Conservation (phyloP, 92 coral and sea anemone genomes). For the Bergia puertoricense region DNA sequence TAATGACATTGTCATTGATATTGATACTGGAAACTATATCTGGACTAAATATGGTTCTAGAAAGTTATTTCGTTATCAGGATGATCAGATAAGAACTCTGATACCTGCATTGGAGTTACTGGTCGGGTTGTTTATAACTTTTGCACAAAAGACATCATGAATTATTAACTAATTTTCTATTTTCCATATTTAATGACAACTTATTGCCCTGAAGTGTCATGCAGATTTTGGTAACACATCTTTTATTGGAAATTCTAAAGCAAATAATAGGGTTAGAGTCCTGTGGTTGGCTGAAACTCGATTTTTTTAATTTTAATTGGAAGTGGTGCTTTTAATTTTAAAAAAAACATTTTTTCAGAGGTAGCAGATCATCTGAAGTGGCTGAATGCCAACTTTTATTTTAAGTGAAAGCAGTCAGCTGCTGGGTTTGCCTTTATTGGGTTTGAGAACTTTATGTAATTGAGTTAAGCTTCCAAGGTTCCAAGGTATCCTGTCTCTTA, state of each 20-base stretch:
- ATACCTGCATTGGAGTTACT: background rate
- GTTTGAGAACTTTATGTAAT: no score
- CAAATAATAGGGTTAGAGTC: background rate
- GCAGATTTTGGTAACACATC: conserved; percentile 26
- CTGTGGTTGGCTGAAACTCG: background rate
- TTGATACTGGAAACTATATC: no score
- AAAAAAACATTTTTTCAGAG: no score
- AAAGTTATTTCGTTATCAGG: background rate
- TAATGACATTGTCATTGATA: no score
- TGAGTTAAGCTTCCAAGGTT: no score
- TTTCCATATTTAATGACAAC: conserved; percentile 43
- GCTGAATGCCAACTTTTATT: no score
- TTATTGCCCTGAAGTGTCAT: conserved; percentile 21
- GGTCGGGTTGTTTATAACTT: conserved; percentile 23
- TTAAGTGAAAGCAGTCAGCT: no score
- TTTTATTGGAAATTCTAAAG: conserved; percentile 9
- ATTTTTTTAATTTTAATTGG: background rate
- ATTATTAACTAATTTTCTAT: conserved; percentile 11
- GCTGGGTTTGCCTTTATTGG: no score
- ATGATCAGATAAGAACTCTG: background rate
- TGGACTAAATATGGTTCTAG: no score
- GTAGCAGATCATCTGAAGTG: no score
- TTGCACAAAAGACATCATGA: background rate
- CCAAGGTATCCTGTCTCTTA: no score
- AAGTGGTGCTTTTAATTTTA: no score